Base-by-base conservation (phyloP, 2,888 invertebrate species). In the Pemphredon lugubris region DNA sequence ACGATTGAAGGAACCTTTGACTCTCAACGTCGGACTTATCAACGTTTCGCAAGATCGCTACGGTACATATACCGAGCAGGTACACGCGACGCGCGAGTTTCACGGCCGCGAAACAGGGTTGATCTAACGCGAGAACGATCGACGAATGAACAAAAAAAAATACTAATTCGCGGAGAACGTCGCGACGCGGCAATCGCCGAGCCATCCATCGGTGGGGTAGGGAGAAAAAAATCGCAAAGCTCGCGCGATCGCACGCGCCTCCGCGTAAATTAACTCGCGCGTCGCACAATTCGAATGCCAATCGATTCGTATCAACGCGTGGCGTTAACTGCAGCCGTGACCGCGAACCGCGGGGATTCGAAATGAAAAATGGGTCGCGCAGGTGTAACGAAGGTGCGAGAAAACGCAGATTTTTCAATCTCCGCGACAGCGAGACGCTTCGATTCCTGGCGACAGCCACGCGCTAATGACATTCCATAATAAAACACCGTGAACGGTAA, bases 281-380 rank as follows among this genome's bases (percentile, higher is more conserved):
- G 51, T 32, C 51, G 51, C 44, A 23, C 13, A 18, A 58, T 58
- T 14, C 26, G 44, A 42, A 61, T 68, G 68, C 45, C 57, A 68
- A 68, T 68, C n/a, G 37, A 57, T 50, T 39, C 14, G 68, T 51
- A 48, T 40, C 32, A 34, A 20, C 13, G 18, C 16, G 45, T 26
- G 40, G 1, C 16, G 13, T 13, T 32, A 44, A 44, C 14, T 20
- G 37, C 16, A 20, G 13, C 21, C 11, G 18, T 30, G 14, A 3
- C 16, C 18, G 34, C 1, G 13, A 13, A 48, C 26, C n/a, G 2
- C 11, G 4, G 34, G n/a, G 11, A 9, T 4, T 13, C 20, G 44
- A 44, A 2, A 30, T 30, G n/a, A n/a, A n/a, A n/a, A n/a, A n/a
- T n/a, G n/a, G n/a, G n/a, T n/a, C n/a, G n/a, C n/a, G n/a, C n/a